phyloP scores from a whole-genome alignment of 2,797 vertebrate genomes.

The Onychomys torridus region DNA sequence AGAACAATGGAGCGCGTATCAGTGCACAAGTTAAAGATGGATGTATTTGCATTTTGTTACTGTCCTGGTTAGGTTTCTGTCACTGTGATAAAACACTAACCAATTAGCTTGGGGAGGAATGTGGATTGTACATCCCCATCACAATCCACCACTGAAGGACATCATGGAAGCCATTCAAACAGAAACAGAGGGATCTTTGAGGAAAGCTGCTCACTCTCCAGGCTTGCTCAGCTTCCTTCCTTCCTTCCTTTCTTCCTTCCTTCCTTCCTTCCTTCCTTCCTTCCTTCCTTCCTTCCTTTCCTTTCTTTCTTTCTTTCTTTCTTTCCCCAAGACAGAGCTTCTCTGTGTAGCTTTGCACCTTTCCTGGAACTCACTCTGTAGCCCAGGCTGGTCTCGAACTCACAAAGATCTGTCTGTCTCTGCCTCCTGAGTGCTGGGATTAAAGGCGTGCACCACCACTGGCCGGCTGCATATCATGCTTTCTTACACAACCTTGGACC shows the following conservation, averaged over 20 bases:
- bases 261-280: too few species aligned
- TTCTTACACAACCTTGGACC: neutral
- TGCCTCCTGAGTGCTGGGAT: too few species aligned
- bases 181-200: neutral
- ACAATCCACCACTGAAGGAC: neutral
- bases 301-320: too few species aligned
- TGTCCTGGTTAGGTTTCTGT: neutral
- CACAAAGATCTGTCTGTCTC: too few species aligned
- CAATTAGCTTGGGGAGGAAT: neutral
- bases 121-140: neutral
- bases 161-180: neutral
- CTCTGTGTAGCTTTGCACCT: too few species aligned
- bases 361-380: too few species aligned
- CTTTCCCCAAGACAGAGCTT: too few species aligned
- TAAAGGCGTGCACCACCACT: too few species aligned
- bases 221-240: neutral
- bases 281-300: too few species aligned
- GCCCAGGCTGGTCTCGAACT: too few species aligned
- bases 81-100: neutral
- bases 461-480: too few species aligned
- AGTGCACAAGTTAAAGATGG: neutral
- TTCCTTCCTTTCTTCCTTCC: too few species aligned
- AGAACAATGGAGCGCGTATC: neutral
- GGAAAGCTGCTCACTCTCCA: neutral
- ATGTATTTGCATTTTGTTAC: conserved; percentile 22